phyloP scores from a whole-genome alignment of 1,140 invertebrate species.

The Drosophila seguyi region DNA sequence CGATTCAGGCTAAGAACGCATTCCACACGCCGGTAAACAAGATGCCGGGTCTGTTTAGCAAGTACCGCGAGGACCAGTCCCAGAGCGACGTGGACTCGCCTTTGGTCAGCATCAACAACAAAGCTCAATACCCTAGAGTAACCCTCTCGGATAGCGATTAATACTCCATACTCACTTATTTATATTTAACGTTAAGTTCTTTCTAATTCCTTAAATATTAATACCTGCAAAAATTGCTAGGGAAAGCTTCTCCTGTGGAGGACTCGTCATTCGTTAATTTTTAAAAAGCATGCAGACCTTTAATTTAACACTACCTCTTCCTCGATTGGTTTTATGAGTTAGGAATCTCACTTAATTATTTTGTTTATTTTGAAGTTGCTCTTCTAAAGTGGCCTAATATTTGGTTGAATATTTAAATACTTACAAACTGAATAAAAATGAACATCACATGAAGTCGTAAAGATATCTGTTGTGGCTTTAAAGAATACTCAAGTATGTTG shows the following conservation, averaged over 20 bases:
- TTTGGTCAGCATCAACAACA: neutral
- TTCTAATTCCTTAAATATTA: neutral
- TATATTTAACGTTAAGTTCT: constrained; percentile 5
- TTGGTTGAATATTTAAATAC: constrained; percentile 5
- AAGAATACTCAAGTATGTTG: neutral
- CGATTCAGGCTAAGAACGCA: neutral
- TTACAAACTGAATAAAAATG: constrained; percentile 11
- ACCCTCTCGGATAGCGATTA: constrained; percentile 6
- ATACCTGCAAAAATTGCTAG: neutral
- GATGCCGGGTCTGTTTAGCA: constrained; percentile 7
- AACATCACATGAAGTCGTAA: constrained; percentile 8
- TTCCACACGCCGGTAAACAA: constrained; percentile 13
- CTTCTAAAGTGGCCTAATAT: constrained; percentile 4
- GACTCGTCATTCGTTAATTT: neutral
- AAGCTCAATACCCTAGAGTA: neutral
- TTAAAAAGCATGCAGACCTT: neutral
- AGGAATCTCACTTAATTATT: neutral
- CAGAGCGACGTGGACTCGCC: neutral
- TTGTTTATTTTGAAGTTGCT: neutral
- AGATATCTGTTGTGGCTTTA: neutral
- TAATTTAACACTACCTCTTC: neutral
- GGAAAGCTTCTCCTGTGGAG: constrained; percentile 8
- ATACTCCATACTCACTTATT: neutral
- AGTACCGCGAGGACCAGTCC: neutral
- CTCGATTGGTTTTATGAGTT: neutral